phyloP scores from a whole-genome alignment of 2,888 invertebrate species.

The Adineta ricciae region DNA sequence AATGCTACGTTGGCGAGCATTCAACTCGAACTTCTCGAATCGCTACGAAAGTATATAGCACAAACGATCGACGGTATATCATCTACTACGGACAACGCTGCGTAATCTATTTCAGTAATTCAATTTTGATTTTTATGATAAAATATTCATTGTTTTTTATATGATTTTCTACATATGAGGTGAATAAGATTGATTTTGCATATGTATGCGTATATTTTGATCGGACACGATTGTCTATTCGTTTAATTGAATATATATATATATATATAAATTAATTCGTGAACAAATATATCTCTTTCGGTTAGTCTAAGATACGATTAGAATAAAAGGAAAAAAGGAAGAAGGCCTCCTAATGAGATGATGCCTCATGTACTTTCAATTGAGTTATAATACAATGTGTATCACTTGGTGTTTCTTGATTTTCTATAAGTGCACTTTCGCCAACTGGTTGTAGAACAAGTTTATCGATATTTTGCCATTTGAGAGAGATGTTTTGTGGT shows the following conservation, averaged over 20 bases:
- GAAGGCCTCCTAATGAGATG: too few species aligned
- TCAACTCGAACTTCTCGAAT: constrained; percentile 25
- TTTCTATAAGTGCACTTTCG: background rate
- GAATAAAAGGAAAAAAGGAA: too few species aligned
- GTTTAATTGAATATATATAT: too few species aligned
- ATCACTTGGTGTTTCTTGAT: background rate
- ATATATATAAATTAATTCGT: too few species aligned
- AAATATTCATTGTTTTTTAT: background rate
- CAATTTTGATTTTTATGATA: too few species aligned
- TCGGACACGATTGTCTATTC: too few species aligned
- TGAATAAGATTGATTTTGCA: too few species aligned
- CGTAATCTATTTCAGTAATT: background rate
- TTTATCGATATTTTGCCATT: background rate
- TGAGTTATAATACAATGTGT: background rate
- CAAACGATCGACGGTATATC: background rate
- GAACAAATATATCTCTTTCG: too few species aligned
- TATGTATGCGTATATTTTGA: too few species aligned
- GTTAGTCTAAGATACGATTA: too few species aligned
- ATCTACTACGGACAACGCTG: background rate
- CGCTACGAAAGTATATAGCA: constrained; percentile 26
- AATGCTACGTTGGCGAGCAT: constrained; percentile 17
- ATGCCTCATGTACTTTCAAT: background rate
- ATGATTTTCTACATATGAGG: background rate
- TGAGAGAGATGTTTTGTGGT: background rate
- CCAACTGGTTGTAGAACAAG: background rate